A percentile compares a stretch with the other conserved stretches of the same genome.
Conservation (phyloP, 2,888 invertebrate species). For the Pristionchus arcanus region DNA sequence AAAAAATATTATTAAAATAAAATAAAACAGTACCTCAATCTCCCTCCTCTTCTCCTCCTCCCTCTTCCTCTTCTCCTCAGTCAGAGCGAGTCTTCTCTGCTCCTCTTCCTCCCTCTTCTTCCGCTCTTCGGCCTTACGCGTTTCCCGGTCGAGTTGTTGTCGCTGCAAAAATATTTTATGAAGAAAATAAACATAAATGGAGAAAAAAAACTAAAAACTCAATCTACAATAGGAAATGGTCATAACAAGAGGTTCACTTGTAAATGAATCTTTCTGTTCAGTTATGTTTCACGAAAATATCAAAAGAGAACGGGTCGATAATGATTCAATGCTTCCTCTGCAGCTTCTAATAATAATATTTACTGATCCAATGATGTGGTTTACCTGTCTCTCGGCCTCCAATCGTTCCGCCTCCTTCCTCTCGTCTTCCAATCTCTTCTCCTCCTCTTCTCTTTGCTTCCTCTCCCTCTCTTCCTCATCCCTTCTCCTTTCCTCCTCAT, state of each 20-base stretch:
- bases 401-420: background rate
- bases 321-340: background rate
- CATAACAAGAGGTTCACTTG: too few species aligned
- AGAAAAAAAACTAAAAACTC: too few species aligned
- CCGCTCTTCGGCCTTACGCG: background rate
- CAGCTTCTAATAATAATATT: background rate
- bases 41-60: background rate
- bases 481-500: background rate
- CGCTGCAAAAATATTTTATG: background rate
- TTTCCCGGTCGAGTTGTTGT: background rate
- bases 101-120: background rate
- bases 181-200: background rate
- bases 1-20: background rate
- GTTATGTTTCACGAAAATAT: too few species aligned
- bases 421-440: background rate
- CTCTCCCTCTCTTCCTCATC: background rate
- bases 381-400: background rate
- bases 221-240: too few species aligned
- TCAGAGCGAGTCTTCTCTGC: background rate
- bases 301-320: too few species aligned
- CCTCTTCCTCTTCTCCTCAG: background rate
- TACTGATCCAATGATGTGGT: background rate
- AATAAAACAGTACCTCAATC: background rate
- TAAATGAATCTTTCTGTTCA: too few species aligned
- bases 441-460: background rate